These are phyloP conservation scores for Sebastolobus alascanus DNA, from an alignment of 2,797 vertebrate species.

Conservation along the genomic window DNA sequence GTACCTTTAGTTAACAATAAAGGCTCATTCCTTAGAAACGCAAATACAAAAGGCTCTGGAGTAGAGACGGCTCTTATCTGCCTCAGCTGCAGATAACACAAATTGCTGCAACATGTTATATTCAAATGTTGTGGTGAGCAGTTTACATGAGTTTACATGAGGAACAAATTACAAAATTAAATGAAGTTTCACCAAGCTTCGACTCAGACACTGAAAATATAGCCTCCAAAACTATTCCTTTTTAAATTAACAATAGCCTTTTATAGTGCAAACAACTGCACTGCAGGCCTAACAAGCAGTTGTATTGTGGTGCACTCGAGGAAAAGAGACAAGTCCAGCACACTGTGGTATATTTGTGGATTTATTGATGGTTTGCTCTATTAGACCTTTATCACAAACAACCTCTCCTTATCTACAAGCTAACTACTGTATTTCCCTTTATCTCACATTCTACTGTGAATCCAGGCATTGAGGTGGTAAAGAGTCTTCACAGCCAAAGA, in stretches of 20 bases:
- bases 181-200: background rate
- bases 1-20: slow-evolving; percentile 11
- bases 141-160: background rate
- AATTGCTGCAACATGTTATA: background rate
- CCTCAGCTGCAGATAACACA: slow-evolving; percentile 10
- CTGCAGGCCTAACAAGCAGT: background rate
- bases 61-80: background rate
- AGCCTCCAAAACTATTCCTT: background rate
- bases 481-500: background rate
- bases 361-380: slow-evolving; percentile 11
- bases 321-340: background rate
- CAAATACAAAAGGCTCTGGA: background rate
- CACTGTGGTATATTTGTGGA: background rate
- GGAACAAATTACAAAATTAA: background rate
- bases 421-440: slow-evolving; percentile 21
- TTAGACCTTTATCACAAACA: slow-evolving; percentile 7
- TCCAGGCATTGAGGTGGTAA: background rate
- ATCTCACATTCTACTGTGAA: slow-evolving; percentile 11
- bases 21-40: background rate
- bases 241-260: background rate
- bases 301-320: background rate
- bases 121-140: background rate
- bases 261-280: background rate
- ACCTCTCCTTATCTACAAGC: slow-evolving; percentile 26
- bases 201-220: background rate